Evolutionary conservation across 2,113 vertebrate genomes (phyloP).

Genomic region (Riparia riparia): DNA sequence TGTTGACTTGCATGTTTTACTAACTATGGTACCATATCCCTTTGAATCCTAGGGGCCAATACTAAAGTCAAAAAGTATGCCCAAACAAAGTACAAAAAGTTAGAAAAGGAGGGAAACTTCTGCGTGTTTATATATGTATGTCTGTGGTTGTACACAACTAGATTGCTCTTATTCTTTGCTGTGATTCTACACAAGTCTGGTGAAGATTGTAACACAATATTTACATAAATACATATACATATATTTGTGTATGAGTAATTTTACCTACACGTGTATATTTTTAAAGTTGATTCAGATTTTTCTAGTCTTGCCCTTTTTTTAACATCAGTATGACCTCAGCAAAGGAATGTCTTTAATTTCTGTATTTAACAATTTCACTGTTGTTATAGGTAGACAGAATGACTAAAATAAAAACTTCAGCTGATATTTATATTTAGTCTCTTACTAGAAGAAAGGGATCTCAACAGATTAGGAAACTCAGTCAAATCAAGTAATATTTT

Average conservation of each 20-base stretch:
- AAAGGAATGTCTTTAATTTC: background rate
- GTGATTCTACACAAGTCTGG: background rate
- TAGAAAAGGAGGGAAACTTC: background rate
- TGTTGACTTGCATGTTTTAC: background rate
- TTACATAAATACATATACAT: background rate
- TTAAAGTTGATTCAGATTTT: background rate
- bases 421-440: background rate
- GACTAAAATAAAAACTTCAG: background rate
- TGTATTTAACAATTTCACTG: background rate
- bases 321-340: background rate
- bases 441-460: background rate
- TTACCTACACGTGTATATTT: background rate
- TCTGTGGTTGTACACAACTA: background rate
- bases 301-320: background rate
- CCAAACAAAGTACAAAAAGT: background rate
- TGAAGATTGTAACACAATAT: background rate
- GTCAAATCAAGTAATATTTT: background rate
- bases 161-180: background rate
- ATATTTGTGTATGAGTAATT: background rate
- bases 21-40: background rate
- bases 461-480: background rate
- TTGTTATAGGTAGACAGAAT: background rate
- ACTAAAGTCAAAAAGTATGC: background rate
- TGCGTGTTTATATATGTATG: too few species aligned
- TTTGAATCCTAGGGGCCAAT: background rate